A percentile compares a stretch with the other conserved stretches of the same genome.
Conservation (phyloP, 2,888 invertebrate species). For the Pachymerium ferrugineum region DNA sequence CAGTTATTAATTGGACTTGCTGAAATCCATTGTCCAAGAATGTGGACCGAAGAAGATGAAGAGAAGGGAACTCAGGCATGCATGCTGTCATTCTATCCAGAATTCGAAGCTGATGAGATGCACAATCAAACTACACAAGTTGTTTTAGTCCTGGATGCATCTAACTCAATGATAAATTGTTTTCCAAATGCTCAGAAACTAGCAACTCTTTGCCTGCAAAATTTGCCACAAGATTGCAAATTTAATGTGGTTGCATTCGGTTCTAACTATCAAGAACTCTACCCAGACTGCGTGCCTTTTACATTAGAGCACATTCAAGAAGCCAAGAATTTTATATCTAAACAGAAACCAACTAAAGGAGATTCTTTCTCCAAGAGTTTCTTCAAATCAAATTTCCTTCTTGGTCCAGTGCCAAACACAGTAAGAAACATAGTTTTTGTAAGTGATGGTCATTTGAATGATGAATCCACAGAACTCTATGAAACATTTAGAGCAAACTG, state of each 20-base stretch:
- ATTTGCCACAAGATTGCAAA: slow-evolving; percentile 43
- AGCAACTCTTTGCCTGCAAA: slow-evolving; percentile 43
- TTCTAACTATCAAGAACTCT: slow-evolving; percentile 34
- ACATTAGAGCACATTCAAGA: background rate
- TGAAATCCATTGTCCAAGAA: slow-evolving; percentile 49
- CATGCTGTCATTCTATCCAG: slow-evolving; percentile 51
- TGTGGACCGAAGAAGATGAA: slow-evolving; percentile 48
- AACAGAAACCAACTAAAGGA: slow-evolving; percentile 16
- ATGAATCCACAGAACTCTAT: background rate
- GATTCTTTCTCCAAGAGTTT: slow-evolving; percentile 24
- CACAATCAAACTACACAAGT: slow-evolving; percentile 41
- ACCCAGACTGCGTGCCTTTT: slow-evolving; percentile 18
- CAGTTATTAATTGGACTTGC: slow-evolving; percentile 47
- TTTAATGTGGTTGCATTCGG: slow-evolving; percentile 51
- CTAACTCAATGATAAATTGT: slow-evolving; percentile 48
- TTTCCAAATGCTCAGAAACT: slow-evolving; percentile 45
- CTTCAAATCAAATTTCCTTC: slow-evolving; percentile 30
- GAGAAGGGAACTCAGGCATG: slow-evolving; percentile 45
- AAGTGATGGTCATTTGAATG: slow-evolving; percentile 33
- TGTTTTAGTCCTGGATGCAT: slow-evolving; percentile 48
- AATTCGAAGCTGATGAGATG: slow-evolving; percentile 43
- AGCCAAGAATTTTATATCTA: slow-evolving; percentile 34
- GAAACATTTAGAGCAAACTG: background rate
- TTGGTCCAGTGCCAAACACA: slow-evolving; percentile 14
- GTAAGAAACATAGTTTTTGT: slow-evolving; percentile 33